Evolutionary conservation across 2,797 vertebrate genomes (phyloP).

Genomic region (Enteromius fasciolatus): DNA sequence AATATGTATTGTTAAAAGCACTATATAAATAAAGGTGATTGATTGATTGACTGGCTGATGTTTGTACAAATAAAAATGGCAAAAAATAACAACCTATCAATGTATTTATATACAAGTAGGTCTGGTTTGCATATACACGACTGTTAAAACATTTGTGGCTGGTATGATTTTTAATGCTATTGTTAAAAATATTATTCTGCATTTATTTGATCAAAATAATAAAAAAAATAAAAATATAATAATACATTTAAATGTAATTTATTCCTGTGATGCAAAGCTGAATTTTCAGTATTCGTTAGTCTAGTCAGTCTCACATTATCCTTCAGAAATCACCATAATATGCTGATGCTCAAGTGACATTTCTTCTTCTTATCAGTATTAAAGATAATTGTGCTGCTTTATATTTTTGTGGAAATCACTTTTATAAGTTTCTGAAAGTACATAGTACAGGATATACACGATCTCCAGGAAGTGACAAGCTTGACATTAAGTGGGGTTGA

Average conservation of each 20-base stretch:
- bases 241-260: neutral
- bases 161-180: neutral
- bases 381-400: slow-evolving; percentile 1
- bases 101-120: neutral
- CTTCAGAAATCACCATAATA: neutral
- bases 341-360: neutral
- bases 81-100: neutral
- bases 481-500: slow-evolving; percentile 25
- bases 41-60: neutral
- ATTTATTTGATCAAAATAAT: neutral
- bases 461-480: slow-evolving; percentile 39
- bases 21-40: no score
- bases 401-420: neutral
- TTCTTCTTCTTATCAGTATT: neutral
- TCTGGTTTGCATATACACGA: neutral
- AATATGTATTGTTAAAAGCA: no score
- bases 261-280: neutral
- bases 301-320: neutral
- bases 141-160: neutral
- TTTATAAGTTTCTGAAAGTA: neutral
- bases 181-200: neutral
- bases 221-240: neutral
- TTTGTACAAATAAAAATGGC: neutral
- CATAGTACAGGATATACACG: neutral
- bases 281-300: neutral